A percentile compares a stretch with the other conserved stretches of the same genome.
phyloP scores from a whole-genome alignment of 2,113 vertebrate species.

The Mormoops blainvillei region DNA sequence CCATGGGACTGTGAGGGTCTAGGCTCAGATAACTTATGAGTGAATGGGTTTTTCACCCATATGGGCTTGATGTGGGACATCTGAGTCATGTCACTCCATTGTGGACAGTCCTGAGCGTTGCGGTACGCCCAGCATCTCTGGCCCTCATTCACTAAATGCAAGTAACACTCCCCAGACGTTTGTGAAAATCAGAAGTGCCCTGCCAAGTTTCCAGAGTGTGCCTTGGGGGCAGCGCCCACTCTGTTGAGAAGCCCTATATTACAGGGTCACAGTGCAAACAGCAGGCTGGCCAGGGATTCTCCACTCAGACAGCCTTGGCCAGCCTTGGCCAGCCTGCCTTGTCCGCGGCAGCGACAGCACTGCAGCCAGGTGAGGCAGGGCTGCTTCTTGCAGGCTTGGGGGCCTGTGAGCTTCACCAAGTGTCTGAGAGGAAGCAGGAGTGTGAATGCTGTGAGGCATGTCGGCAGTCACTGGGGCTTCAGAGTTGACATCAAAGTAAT shows the following conservation, averaged over 20 bases:
- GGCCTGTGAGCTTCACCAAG: no score
- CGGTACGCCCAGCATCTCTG: background rate
- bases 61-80: background rate
- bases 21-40: background rate
- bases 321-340: background rate
- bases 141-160: background rate
- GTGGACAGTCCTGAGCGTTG: background rate
- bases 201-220: background rate
- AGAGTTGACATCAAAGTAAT: background rate
- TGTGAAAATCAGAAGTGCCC: background rate
- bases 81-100: accelerated
- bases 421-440: background rate
- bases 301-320: accelerated
- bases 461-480: background rate
- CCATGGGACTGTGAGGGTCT: background rate
- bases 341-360: background rate
- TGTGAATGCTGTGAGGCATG: accelerated
- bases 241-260: background rate
- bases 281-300: background rate
- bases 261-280: background rate
- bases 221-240: background rate
- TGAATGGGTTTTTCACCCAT: accelerated
- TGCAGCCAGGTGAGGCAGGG: background rate
- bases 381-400: background rate
- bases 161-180: accelerated